Percentiles rank a stretch among this genome's conserved stretches.
Evolutionary conservation across 1,140 invertebrate species (phyloP).

Genomic region (Euwallacea similis): DNA sequence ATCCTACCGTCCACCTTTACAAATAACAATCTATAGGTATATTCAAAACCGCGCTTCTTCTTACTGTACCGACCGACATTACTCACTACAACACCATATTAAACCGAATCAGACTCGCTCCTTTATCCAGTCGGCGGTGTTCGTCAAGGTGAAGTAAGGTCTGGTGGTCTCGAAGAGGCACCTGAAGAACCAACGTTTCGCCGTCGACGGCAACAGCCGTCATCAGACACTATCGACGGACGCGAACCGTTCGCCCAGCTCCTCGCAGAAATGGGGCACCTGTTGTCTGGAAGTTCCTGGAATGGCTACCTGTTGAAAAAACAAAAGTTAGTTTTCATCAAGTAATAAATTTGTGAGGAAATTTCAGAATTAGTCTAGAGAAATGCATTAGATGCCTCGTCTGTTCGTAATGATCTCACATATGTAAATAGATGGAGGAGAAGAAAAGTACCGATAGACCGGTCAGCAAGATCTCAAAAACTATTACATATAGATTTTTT

Average conservation of each 20-base stretch:
- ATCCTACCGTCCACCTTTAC: too few relatives aligned
- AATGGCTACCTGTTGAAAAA: slow-evolving; percentile 46
- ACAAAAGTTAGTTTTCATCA: not conserved
- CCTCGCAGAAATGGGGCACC: slow-evolving; percentile 56
- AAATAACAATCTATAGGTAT: too few relatives aligned
- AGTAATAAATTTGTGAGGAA: too few relatives aligned
- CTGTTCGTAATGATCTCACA: too few relatives aligned
- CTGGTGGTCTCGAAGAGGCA: slow-evolving; percentile 26
- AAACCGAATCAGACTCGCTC: slow-evolving; percentile 15
- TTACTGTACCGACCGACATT: too few relatives aligned
- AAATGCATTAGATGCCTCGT: too few relatives aligned
- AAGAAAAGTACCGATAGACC: not conserved
- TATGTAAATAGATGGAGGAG: too few relatives aligned
- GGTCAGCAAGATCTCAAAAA: not conserved
- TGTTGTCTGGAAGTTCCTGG: slow-evolving; percentile 55
- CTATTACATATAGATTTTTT: not conserved
- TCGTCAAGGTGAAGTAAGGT: slow-evolving; percentile 25
- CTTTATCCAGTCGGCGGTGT: slow-evolving; percentile 25
- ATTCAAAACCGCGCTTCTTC: too few relatives aligned
- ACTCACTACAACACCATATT: too few relatives aligned
- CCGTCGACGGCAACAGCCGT: slow-evolving; percentile 45
- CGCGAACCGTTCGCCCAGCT: slow-evolving; percentile 58
- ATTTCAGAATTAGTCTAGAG: too few relatives aligned
- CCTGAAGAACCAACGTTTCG: slow-evolving; percentile 39
- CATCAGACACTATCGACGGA: slow-evolving; percentile 62